phyloP scores from a whole-genome alignment of 2,888 invertebrate genomes.

The Leptopilina drosophilae region DNA sequence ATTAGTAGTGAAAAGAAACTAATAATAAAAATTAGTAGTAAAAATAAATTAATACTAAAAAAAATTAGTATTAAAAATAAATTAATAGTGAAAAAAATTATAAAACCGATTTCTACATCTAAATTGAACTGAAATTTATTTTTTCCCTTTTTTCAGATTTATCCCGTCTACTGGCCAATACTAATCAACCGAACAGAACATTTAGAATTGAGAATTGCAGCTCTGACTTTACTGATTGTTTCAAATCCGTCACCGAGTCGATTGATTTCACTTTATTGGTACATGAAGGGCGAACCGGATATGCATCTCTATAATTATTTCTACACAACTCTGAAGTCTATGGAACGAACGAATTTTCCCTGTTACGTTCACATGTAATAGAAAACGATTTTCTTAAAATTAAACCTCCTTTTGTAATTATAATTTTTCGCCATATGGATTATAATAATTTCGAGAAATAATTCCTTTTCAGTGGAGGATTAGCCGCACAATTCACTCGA shows the following conservation, averaged over 20 bases:
- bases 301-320: constrained; percentile 85
- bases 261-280: constrained; percentile 84
- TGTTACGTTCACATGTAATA: constrained; percentile 82
- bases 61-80: too few species aligned
- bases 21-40: too few species aligned
- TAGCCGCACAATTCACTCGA: constrained; percentile 83
- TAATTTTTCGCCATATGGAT: neutral
- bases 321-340: constrained; percentile 84
- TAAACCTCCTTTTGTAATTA: neutral
- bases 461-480: constrained; percentile 79
- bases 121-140: too few species aligned
- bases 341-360: constrained; percentile 83
- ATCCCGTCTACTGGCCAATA: constrained; percentile 83
- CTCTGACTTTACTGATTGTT: constrained; percentile 82
- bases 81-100: too few species aligned
- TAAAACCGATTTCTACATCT: too few species aligned
- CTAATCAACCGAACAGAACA: constrained; percentile 83
- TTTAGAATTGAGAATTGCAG: constrained; percentile 83
- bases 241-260: constrained; percentile 83
- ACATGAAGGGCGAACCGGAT: constrained; percentile 81
- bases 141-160: constrained; percentile 75
- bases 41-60: too few species aligned
- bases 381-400: neutral
- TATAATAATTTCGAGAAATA: neutral
- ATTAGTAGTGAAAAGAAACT: too few species aligned